Base-by-base conservation (phyloP, 2,888 invertebrate species). In the Noctua janthe region DNA sequence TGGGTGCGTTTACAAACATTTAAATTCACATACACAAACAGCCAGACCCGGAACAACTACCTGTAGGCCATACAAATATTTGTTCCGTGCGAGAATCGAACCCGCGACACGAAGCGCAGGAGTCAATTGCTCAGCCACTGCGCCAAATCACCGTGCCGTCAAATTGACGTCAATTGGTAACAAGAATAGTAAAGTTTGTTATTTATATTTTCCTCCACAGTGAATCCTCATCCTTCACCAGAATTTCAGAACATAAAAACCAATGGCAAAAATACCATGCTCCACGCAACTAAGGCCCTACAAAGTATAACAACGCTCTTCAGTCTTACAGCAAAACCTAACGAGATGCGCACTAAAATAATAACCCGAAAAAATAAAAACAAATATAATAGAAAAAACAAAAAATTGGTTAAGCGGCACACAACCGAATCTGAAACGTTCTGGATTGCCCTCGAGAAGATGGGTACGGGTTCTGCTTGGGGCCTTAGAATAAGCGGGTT, bases 381-480 rank as follows among this genome's bases (percentile, higher is more conserved):
- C 47, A 87, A 86, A 88, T 86, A 86, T 88, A 91, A 91, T 90
- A 92, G 90, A 88, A 82, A 90, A 91, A 92, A 91, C 84, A 93
- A 93, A 95, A 94, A 94, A 92, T 92, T 92, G 93, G 94, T 94
- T 94, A 94, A 95, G 94, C 94, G 94, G 95, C 95, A 95, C 94
- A 95, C 95, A 94, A 94, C 92, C 94, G 92, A 94, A 95, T 93
- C 94, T 92, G 94, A 94, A 95, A 95, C 94, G 95, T 94, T 94
- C 91, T 94, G 96, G 94, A 96, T 96, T 96, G 94, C 96, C 94
- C 96, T 96, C 94, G 94, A 96, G 93, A 92, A 93, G 95, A 92
- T 94, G 93, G 94, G 93, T 93, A 93, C 92, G 90, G 91, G 88
- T 88, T 92, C 88, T 84, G 82, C 80, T 76, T 91, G 78, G 83